These are phyloP conservation scores for Dicranocentrus wangi DNA, from an alignment of 2,888 invertebrate genomes.

Conservation along the genomic window DNA sequence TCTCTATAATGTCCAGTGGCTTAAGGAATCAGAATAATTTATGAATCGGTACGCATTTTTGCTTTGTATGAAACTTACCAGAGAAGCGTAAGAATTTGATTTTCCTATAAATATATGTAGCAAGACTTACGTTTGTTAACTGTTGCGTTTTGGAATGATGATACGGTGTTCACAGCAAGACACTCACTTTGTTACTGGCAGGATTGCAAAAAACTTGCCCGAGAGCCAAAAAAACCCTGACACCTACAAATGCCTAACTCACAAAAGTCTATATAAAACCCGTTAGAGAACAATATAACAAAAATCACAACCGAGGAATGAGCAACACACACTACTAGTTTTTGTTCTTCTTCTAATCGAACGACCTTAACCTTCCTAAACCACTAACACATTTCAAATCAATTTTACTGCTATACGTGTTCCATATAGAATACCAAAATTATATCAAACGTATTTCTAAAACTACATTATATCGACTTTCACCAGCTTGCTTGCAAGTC, in stretches of 20 bases:
- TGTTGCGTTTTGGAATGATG: not conserved
- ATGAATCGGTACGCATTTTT: too few species aligned
- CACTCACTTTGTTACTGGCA: constrained; percentile 12
- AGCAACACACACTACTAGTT: not conserved
- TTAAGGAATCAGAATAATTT: not conserved
- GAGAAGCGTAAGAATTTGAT: too few species aligned
- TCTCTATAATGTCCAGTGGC: not conserved
- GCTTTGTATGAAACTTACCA: too few species aligned
- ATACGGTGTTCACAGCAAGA: not conserved
- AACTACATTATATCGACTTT: too few species aligned
- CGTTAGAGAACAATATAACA: not conserved
- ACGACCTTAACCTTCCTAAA: constrained; percentile 3
- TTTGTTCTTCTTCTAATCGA: not conserved
- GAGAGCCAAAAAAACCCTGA: not conserved
- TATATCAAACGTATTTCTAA: too few species aligned
- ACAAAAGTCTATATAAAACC: not conserved
- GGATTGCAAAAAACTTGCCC: constrained; percentile 2
- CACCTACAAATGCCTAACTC: not conserved
- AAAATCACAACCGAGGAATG: too few species aligned
- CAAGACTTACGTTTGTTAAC: not conserved
- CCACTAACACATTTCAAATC: not conserved
- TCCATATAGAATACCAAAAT: not conserved
- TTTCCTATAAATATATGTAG: too few species aligned
- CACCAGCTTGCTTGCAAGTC: not conserved
- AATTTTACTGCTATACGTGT: not conserved